These are phyloP conservation scores for Sula dactylatra DNA, from an alignment of 2,113 vertebrate species.

Conservation along the genomic window DNA sequence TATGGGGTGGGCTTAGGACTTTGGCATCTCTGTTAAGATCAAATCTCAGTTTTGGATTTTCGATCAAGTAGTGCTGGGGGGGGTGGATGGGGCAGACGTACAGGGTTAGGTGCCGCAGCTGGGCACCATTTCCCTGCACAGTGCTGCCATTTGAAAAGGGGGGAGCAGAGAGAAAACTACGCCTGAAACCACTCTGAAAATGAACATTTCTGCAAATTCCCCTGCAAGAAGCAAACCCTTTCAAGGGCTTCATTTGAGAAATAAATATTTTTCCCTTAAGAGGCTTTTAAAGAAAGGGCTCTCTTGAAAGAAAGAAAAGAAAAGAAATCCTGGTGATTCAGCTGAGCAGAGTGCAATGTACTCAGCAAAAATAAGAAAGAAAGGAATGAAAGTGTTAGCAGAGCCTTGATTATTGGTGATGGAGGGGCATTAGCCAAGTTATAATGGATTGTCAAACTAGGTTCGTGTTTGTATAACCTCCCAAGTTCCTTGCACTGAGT, in stretches of 20 bases:
- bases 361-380: background rate
- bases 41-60: background rate
- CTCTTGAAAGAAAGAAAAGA: background rate
- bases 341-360: background rate
- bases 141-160: background rate
- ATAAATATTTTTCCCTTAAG: background rate
- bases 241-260: background rate
- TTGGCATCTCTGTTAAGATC: background rate
- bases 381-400: slow-evolving; percentile 42
- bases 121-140: background rate
- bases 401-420: slow-evolving; percentile 45
- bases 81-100: background rate
- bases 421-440: slow-evolving; percentile 50
- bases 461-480: slow-evolving; percentile 51
- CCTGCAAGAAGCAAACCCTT: background rate
- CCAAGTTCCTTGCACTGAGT: slow-evolving; percentile 29
- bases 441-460: slow-evolving; percentile 50
- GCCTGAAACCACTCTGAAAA: background rate
- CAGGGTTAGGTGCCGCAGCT: background rate
- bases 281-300: background rate
- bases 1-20: background rate
- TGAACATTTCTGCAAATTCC: background rate
- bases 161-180: background rate
- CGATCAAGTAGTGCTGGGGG: background rate
- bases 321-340: slow-evolving; percentile 11